A percentile compares a stretch with the other conserved stretches of the same genome.
These are phyloP conservation scores for Ectobius pallidus DNA, from an alignment of 2,888 invertebrate species.

Conservation along the genomic window DNA sequence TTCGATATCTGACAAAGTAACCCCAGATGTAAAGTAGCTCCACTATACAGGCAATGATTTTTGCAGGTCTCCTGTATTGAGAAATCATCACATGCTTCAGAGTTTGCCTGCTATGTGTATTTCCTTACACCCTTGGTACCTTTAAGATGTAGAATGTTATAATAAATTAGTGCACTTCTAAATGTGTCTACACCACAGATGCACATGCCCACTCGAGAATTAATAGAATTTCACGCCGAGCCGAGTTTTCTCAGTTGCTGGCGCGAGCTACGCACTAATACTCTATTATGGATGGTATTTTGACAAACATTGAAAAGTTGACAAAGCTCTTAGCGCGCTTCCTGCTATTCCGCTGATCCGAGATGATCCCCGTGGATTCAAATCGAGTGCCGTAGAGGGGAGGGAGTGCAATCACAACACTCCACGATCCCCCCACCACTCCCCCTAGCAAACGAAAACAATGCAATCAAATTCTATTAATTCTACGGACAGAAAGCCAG, in stretches of 20 bases:
- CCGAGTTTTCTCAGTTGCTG: constrained; percentile 18
- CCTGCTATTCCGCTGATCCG: constrained; percentile 27
- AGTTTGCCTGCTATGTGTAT: too few species aligned
- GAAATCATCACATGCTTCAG: too few species aligned
- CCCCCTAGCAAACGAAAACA: constrained; percentile 21
- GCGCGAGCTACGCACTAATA: not conserved
- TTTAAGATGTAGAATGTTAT: too few species aligned
- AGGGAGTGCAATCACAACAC: constrained; percentile 38
- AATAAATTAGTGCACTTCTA: too few species aligned
- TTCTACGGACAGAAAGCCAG: not conserved
- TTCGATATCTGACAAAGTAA: too few species aligned
- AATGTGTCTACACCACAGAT: too few species aligned
- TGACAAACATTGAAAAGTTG: constrained; percentile 37
- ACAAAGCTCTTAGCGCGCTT: constrained; percentile 33
- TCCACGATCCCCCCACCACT: constrained; percentile 20
- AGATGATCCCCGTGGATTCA: constrained; percentile 32
- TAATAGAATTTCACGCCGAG: not conserved
- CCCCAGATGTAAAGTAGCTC: too few species aligned
- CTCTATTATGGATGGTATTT: constrained; percentile 32
- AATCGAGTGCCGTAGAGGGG: constrained; percentile 26
- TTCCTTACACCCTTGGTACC: too few species aligned
- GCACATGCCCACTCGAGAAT: constrained; percentile 1
- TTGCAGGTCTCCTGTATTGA: too few species aligned
- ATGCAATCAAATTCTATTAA: constrained; percentile 27
- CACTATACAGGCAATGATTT: too few species aligned